Evolutionary conservation across 2,113 vertebrate genomes (phyloP), one percentile per base, ranked within the genome.

Genomic region (Pithys albifrons): DNA sequence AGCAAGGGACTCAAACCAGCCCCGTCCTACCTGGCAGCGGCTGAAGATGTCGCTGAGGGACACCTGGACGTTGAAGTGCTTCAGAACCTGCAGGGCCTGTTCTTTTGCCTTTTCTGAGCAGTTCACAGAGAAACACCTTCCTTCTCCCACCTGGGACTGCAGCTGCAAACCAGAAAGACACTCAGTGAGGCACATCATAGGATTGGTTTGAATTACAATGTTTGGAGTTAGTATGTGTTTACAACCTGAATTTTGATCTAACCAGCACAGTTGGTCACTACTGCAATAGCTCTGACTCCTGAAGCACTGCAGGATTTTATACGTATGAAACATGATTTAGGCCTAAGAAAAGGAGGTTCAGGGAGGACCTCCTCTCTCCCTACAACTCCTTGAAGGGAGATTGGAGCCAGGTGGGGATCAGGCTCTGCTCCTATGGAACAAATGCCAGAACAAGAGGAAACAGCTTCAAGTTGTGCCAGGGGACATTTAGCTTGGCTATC

Each of bases 101-200:
- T 99, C 98, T 61, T 84, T 97, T 3, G 98, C 99, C 94, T 98
- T 99, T 80, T 98, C 98, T 1, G 98, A 98, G 92, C 98, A 98
- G 97, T 98, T 97, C 48, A 99, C 97, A 5, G 97, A 94, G 85
- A 98, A 97, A 91, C 99, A 99, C 78, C 98, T 97, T n/a, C 98
- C 98, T 93, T 98, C 98, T 15, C 97, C 98, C 2, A 99, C 98
- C 96, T 99, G 99, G 33, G 99, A 98, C 70, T 95, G 97, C 85
- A 99, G 96, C 99, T 99, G 89, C 25, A 48, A 89, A 79, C 14
- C 69, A 88, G 37, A 16, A 35, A 80, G 51, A 64, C 54, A 65
- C 5, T 14, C n/a, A 8, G 61, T 67, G 76, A 95, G 69, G 35
- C 35, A 46, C 5, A 5, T 3, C 27, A 3, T 3, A 13, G 65